Evolutionary conservation across 2,797 vertebrate species (phyloP), one percentile per base, ranked within the genome.

Genomic region (Meriones psammophilus): DNA sequence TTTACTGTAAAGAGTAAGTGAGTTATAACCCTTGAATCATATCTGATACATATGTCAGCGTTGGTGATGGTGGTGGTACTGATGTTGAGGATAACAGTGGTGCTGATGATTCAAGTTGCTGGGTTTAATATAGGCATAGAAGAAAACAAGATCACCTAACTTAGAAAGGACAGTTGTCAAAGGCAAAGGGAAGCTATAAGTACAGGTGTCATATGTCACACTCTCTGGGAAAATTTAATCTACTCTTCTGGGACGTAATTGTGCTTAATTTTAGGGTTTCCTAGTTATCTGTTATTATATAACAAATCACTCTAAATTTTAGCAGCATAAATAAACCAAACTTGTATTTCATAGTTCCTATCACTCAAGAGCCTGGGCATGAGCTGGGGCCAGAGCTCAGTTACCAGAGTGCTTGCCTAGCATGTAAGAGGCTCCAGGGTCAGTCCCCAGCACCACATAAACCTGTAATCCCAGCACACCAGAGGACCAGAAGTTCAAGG

Each of bases 251-350:
- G 56, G 7, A 0, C 20, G 13, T 84, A 18, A 24, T 64, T 92
- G 73, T 95, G 66, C 71, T n/a, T 62, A 0, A 66, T 84, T 88
- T 92, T 24, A 81, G 39, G 14, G 10, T 62, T 0, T 89, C 3
- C 73, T 94, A 73, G 30, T 92, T 85, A 77, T 58, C 60, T 86
- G 20, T 68, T 39, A 20, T 73, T 94, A 14, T 6, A 22, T 80
- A 93, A 89, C 78, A 91, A 42, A 91, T 94, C 71, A 15, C 50
- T 39, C 58, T 88, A 89, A 93, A 91, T 46, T 80, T 42, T 50
- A 76, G 20, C 36, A 42, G 12, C 83, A 74, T 68, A 66, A 85
- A 50, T 73, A 64, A 83, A 95, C 60, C 10, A 68, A 36, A 5
- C 26, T 22, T 26, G 74, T 85, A 60, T 79, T 76, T 20, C 68